phyloP scores from a whole-genome alignment of 2,113 vertebrate genomes.

The Centropus unirufus region DNA sequence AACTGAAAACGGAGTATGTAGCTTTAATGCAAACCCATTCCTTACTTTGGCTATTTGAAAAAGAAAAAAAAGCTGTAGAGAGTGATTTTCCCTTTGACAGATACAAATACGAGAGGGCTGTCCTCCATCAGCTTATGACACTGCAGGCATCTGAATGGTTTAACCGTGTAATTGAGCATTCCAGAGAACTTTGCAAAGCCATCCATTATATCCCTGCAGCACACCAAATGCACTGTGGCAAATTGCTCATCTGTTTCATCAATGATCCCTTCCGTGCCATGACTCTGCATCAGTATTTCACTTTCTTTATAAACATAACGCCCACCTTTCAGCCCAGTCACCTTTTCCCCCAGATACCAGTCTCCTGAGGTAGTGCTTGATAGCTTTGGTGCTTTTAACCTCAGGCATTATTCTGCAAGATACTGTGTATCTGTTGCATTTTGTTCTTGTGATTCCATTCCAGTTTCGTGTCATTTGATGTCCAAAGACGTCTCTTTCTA shows the following conservation, averaged over 20 bases:
- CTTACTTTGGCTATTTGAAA: background rate
- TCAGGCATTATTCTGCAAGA: background rate
- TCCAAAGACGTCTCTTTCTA: background rate
- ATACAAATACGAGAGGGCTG: background rate
- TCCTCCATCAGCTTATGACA: background rate
- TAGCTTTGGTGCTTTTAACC: background rate
- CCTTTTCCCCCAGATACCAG: background rate
- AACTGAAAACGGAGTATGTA: background rate
- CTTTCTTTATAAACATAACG: background rate
- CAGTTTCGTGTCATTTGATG: background rate
- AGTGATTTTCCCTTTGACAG: background rate
- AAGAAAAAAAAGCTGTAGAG: background rate
- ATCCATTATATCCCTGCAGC: background rate
- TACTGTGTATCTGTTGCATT: background rate
- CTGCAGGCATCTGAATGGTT: background rate
- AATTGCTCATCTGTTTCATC: background rate
- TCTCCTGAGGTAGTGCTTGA: rapidly evolving
- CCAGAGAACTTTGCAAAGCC: constrained; percentile 24
- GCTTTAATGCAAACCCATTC: background rate
- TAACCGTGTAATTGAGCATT: background rate
- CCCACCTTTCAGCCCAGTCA: background rate
- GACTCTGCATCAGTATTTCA: background rate
- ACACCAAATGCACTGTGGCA: background rate
- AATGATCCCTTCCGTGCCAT: background rate
- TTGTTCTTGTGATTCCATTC: background rate